Evolutionary conservation across 2,113 vertebrate genomes (phyloP).

Genomic region (Zosterops borbonicus): DNA sequence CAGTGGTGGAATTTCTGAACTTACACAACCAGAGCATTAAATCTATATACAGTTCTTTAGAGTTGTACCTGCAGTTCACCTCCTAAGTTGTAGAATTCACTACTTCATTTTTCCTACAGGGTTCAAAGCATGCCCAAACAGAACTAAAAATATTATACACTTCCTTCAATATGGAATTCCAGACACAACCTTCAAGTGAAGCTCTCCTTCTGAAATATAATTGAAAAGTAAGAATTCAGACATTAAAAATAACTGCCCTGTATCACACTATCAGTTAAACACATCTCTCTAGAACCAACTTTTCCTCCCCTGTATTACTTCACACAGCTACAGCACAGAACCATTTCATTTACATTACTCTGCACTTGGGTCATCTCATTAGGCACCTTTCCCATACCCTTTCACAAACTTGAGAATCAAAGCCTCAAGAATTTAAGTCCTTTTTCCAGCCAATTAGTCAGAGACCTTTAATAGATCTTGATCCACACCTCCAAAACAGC

Average conservation of each 20-base stretch:
- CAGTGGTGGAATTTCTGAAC: not conserved
- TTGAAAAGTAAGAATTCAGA: not conserved
- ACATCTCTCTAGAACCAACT: not conserved
- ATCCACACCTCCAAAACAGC: too few species aligned
- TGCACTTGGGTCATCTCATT: not conserved
- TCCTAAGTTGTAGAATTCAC: not conserved
- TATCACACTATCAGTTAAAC: not conserved
- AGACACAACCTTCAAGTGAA: not conserved
- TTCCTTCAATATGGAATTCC: not conserved
- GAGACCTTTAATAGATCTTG: too few species aligned
- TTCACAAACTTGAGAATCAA: not conserved
- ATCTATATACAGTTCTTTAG: not conserved
- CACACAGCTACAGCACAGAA: not conserved
- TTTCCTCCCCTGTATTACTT: not conserved
- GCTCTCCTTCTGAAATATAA: not conserved
- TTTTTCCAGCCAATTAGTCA: too few species aligned
- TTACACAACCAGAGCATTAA: not conserved
- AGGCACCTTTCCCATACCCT: not conserved
- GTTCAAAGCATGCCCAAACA: not conserved
- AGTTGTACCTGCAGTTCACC: not conserved
- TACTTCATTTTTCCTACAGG: not conserved
- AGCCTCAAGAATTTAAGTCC: not conserved
- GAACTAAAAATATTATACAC: not conserved
- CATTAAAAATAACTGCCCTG: not conserved
- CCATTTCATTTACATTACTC: not conserved